Conservation (phyloP, 2,113 vertebrate genomes). For the Leucosticte australis region DNA sequence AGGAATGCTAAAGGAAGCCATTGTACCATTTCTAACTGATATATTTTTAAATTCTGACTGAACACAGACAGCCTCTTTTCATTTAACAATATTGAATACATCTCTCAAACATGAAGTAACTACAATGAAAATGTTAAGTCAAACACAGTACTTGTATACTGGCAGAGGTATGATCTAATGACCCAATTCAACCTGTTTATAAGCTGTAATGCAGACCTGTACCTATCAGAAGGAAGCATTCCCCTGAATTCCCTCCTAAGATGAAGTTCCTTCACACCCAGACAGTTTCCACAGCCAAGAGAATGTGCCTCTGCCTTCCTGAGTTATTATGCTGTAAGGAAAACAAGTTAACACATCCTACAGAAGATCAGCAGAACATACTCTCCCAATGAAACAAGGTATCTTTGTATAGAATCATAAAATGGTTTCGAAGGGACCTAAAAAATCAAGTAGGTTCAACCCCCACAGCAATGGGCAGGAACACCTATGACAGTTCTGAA, state of each 20-base stretch:
- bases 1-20: not conserved
- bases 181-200: not conserved
- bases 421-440: not conserved
- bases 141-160: not conserved
- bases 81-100: not conserved
- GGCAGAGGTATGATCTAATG: not conserved
- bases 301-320: not conserved
- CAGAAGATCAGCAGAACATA: not conserved
- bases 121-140: not conserved
- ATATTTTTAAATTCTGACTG: not conserved
- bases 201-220: not conserved
- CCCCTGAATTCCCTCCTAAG: not conserved
- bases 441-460: not conserved
- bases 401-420: not conserved
- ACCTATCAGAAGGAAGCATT: not conserved
- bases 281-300: not conserved
- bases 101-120: not conserved
- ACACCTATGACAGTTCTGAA: not conserved
- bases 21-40: not conserved
- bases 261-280: not conserved
- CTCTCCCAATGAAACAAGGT: not conserved
- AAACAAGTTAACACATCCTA: not conserved
- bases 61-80: not conserved
- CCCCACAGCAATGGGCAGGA: not conserved
- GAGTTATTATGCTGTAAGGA: not conserved